A percentile compares a stretch with the other conserved stretches of the same genome.
These are phyloP conservation scores for Muscicapa striata DNA, from an alignment of 2,797 vertebrate species.

Conservation along the genomic window DNA sequence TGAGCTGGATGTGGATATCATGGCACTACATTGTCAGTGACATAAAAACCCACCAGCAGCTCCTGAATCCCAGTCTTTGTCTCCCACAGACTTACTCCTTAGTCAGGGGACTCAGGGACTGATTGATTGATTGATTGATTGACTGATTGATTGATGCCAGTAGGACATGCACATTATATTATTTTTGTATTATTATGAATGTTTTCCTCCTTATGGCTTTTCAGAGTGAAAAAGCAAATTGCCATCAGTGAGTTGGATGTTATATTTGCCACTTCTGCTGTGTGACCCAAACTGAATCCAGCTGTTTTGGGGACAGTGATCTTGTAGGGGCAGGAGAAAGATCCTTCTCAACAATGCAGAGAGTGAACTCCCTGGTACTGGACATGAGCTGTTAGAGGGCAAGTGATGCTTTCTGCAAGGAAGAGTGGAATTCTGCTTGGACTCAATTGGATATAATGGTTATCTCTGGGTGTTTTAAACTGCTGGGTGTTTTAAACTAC, in stretches of 20 bases:
- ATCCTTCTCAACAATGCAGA: neutral
- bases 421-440: neutral
- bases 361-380: neutral
- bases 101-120: neutral
- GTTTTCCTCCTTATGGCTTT: neutral
- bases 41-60: neutral
- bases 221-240: neutral
- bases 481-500: neutral
- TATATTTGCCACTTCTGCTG: rapidly evolving
- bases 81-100: neutral
- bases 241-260: neutral
- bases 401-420: neutral
- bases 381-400: neutral
- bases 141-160: neutral
- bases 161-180: neutral
- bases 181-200: neutral
- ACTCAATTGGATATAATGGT: neutral
- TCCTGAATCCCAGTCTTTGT: neutral
- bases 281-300: neutral
- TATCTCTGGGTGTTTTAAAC: neutral
- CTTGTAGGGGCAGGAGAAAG: neutral
- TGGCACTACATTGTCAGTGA: rapidly evolving
- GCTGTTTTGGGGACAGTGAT: neutral
- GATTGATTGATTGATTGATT: neutral
- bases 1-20: neutral